Percentiles rank a stretch among this genome's conserved stretches.
Evolutionary conservation across 2,113 vertebrate genomes (phyloP).

Genomic region (Thinocorus orbignyianus): DNA sequence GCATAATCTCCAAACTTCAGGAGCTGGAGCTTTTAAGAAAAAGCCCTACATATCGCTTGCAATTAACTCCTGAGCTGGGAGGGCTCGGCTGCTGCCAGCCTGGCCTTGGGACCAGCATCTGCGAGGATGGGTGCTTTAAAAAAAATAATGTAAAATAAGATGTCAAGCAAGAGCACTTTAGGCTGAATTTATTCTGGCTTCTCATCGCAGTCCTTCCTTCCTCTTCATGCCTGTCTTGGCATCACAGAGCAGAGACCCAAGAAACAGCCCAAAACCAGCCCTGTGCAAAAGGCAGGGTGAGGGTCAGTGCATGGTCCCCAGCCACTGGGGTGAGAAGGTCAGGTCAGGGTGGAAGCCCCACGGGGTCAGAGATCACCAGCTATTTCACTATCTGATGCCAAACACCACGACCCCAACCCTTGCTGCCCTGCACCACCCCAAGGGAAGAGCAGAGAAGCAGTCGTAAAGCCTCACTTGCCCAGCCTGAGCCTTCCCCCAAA

Average conservation of each 20-base stretch:
- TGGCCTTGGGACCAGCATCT: not conserved
- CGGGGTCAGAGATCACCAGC: rapidly evolving
- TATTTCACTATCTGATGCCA: not conserved
- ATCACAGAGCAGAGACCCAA: not conserved
- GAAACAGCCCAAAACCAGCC: not conserved
- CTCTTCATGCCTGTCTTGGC: rapidly evolving
- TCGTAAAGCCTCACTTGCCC: rapidly evolving
- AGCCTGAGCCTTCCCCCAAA: rapidly evolving
- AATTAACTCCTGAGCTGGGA: slow-evolving; percentile 23
- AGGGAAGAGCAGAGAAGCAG: not conserved
- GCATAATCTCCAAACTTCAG: slow-evolving; percentile 50
- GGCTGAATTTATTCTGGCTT: not conserved
- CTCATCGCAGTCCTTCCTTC: not conserved
- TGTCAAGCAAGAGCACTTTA: not conserved
- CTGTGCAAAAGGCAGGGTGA: not conserved
- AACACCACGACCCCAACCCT: not conserved
- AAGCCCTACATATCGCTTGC: not conserved
- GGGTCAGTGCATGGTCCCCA: not conserved
- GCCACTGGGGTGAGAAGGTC: not conserved
- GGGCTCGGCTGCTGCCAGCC: not conserved
- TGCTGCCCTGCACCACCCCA: not conserved
- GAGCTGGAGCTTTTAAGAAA: slow-evolving; percentile 39
- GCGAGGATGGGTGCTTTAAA: not conserved
- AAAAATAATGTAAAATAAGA: not conserved
- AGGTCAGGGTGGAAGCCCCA: rapidly evolving